phyloP scores from a whole-genome alignment of 2,888 invertebrate species.

The Melitaea athalia region DNA sequence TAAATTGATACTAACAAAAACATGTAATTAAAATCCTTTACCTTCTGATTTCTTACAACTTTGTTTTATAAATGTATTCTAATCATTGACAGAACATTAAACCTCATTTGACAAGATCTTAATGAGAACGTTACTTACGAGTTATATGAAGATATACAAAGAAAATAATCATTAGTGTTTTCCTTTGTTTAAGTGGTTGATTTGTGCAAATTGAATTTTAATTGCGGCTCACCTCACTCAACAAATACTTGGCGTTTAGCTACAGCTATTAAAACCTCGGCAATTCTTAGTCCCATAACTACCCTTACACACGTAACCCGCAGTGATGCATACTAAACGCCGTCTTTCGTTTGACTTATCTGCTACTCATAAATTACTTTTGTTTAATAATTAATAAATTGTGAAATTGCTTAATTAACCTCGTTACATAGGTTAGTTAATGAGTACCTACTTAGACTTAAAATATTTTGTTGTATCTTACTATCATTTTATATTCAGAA shows the following conservation, averaged over 20 bases:
- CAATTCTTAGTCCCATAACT: conserved; percentile 37
- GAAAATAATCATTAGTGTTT: conserved; percentile 39
- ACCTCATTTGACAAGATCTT: not conserved
- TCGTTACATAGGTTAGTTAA: not conserved
- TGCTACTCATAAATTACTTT: conserved; percentile 19
- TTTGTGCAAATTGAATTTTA: conserved; percentile 72
- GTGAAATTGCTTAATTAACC: not conserved
- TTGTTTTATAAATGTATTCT: too few species aligned
- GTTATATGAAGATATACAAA: conserved; percentile 27
- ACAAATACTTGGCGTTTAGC: conserved; percentile 41
- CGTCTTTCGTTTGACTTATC: conserved; percentile 40
- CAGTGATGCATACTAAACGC: conserved; percentile 30
- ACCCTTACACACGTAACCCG: conserved; percentile 39
- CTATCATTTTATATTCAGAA: too few species aligned
- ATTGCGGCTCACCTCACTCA: conserved; percentile 56
- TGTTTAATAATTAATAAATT: conserved; percentile 7
- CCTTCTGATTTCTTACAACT: not conserved
- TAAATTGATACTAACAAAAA: not conserved
- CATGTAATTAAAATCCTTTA: not conserved
- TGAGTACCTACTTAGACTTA: not conserved
- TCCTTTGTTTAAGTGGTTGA: conserved; percentile 63
- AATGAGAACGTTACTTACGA: not conserved
- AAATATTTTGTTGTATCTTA: too few species aligned
- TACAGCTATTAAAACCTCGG: conserved; percentile 35
- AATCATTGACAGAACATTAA: not conserved